Conservation (phyloP, 2,888 invertebrate species). For the Ornithoptera priamus region DNA sequence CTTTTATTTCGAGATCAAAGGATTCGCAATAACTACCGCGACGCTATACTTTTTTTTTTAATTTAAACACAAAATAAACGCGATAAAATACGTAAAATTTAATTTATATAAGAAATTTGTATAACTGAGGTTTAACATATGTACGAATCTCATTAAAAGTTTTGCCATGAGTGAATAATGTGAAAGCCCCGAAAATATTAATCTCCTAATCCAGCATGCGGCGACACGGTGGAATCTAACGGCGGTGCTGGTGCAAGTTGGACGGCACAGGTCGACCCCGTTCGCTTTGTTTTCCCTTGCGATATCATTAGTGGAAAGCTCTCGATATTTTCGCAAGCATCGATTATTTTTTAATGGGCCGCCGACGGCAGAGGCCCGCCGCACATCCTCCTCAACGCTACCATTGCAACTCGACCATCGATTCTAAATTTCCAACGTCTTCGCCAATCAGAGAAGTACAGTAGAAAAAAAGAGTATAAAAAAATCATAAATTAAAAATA, state of each 20-base stretch:
- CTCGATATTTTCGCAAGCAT: conserved; percentile 76
- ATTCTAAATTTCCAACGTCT: background rate
- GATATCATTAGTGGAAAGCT: conserved; percentile 77
- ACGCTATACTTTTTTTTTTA: too few species aligned
- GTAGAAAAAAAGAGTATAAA: too few species aligned
- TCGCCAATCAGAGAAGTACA: background rate
- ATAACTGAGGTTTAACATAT: background rate
- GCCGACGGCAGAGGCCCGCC: conserved; percentile 58
- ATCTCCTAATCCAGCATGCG: background rate
- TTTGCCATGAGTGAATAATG: background rate
- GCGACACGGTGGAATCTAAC: conserved; percentile 23
- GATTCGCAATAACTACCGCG: too few species aligned
- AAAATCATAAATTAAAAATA: too few species aligned
- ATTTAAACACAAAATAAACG: too few species aligned
- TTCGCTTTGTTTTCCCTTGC: conserved; percentile 71
- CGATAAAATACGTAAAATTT: too few species aligned
- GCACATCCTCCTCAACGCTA: conserved; percentile 42
- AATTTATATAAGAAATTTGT: too few species aligned
- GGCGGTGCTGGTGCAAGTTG: conserved; percentile 33
- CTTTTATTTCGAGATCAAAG: too few species aligned
- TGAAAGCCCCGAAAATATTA: conserved; percentile 1
- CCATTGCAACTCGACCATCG: conserved; percentile 35
- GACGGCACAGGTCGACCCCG: conserved; percentile 43
- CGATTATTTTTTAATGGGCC: conserved; percentile 78
- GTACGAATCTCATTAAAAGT: conserved; percentile 6